Evolutionary conservation across 2,888 invertebrate species (phyloP), one percentile per base, ranked within the genome.

Genomic region (Blera fallax): DNA sequence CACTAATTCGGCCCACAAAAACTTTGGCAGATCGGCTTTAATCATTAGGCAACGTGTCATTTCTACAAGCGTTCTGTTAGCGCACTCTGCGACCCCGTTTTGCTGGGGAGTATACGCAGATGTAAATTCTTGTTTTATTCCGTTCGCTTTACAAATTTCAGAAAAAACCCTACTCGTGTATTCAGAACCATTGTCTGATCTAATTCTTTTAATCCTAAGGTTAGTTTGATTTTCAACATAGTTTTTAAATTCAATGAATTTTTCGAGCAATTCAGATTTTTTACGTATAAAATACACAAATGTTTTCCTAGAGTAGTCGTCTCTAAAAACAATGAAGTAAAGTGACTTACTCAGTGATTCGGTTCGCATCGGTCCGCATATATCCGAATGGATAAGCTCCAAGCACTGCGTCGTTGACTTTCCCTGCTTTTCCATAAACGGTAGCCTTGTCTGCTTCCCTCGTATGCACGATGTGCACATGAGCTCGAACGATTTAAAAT

Each of bases 311-410:
- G 62, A 73, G 11, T 24, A 64, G 3, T 73, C 50, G 24, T 37
- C 50, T 7, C 50, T 58, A 21, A 72, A 52, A 5, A 14, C n/a
- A 21, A 73, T 52, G 5, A 62, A 62, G n/a, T 14, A 73, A 27
- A 43, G 8, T 10, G 62, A 27, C 62, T 73, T 73, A 40, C 62
- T 43, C 32, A 62, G 29, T 11, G 73, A 73, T 52, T 73, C 52
- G 1, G 40, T 6, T 60, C n/a, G n/a, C n/a, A n/a, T n/a, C n/a
- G n/a, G n/a, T n/a, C n/a, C n/a, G n/a, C n/a, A n/a, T n/a, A n/a
- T 50, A 48, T 72, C 58, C 3, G 58, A 34, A 18, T 70, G 45
- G 7, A 65, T 24, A 3, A 76, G 45, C 16, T 65, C 29, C 56
- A 76, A 21, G 1, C 45, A 52, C 45, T 64, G 29, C 32, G 56